Conservation (phyloP, 1,140 invertebrate genomes). For the Zophobas atratus region DNA sequence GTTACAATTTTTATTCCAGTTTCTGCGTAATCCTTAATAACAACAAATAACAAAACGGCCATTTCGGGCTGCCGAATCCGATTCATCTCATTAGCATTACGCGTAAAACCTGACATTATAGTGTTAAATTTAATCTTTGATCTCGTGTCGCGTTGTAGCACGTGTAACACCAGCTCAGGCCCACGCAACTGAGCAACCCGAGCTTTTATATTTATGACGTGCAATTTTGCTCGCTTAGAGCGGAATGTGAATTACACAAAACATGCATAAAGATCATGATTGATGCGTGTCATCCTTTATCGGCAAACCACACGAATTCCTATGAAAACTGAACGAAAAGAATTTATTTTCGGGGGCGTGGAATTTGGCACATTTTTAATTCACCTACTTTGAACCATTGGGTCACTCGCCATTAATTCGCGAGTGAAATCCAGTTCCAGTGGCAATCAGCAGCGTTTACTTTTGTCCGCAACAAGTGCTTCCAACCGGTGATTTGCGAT, state of each 20-base stretch:
- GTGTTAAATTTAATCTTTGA: too few species aligned
- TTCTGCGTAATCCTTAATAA: too few species aligned
- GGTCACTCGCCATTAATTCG: constrained; percentile 19
- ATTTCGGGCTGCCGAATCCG: too few species aligned
- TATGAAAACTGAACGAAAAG: too few species aligned
- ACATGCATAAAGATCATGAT: constrained; percentile 2
- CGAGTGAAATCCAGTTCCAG: constrained; percentile 10
- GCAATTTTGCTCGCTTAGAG: constrained; percentile 1
- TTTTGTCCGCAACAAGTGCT: constrained; percentile 18
- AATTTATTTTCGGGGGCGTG: too few species aligned
- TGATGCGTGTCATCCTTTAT: neutral
- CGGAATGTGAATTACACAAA: neutral
- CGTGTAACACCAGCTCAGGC: neutral
- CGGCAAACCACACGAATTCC: too few species aligned
- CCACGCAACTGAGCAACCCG: neutral
- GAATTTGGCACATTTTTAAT: neutral
- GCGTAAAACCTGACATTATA: too few species aligned
- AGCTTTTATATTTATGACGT: neutral
- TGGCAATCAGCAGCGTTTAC: constrained; percentile 21
- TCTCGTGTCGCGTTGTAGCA: too few species aligned
- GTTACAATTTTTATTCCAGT: too few species aligned
- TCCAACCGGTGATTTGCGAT: constrained; percentile 18
- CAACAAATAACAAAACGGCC: too few species aligned
- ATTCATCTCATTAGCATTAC: too few species aligned
- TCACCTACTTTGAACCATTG: neutral